Percentiles rank a stretch among this genome's conserved stretches.
Conservation (phyloP, 92 coral and sea anemone genomes). For the Virgularia gustaviana region DNA sequence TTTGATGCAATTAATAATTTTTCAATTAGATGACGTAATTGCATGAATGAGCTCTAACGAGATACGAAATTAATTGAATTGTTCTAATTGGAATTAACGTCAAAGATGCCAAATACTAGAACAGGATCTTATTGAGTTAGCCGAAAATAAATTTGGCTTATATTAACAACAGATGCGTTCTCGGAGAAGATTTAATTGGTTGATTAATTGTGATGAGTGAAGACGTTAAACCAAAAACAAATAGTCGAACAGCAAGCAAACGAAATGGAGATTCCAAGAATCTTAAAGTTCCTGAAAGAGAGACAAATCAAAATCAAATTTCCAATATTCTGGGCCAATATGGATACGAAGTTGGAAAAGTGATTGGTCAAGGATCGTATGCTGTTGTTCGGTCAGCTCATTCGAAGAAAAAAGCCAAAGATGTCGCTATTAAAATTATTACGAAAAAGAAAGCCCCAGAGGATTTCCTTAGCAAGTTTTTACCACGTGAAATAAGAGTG, state of each 20-base stretch:
- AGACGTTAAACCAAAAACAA: slow-evolving; percentile 18
- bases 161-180: slow-evolving; percentile 30
- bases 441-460: slow-evolving; percentile 99
- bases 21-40: slow-evolving; percentile 33
- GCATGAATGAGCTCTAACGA: no score
- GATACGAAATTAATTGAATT: no score
- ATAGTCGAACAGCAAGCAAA: slow-evolving; percentile 33
- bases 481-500: slow-evolving; percentile 92
- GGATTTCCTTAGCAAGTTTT: slow-evolving; percentile 86
- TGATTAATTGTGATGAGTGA: slow-evolving; percentile 32
- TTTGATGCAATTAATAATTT: no score
- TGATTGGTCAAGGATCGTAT: slow-evolving; percentile 92
- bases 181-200: slow-evolving; percentile 17
- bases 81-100: slow-evolving; percentile 18
- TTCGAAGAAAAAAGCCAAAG: slow-evolving; percentile 80
- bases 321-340: slow-evolving; percentile 73
- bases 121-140: not conserved
- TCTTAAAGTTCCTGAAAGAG: slow-evolving; percentile 31
- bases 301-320: slow-evolving; percentile 34
- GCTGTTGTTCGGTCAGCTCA: slow-evolving; percentile 91
- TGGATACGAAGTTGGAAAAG: slow-evolving; percentile 89
- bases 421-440: slow-evolving; percentile 90
- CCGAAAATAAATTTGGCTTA: not conserved
- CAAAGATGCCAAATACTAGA: slow-evolving; percentile 19
- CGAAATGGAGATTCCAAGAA: slow-evolving; percentile 6